These are phyloP conservation scores for Bombylius major DNA, from an alignment of 2,888 invertebrate species.

Conservation along the genomic window DNA sequence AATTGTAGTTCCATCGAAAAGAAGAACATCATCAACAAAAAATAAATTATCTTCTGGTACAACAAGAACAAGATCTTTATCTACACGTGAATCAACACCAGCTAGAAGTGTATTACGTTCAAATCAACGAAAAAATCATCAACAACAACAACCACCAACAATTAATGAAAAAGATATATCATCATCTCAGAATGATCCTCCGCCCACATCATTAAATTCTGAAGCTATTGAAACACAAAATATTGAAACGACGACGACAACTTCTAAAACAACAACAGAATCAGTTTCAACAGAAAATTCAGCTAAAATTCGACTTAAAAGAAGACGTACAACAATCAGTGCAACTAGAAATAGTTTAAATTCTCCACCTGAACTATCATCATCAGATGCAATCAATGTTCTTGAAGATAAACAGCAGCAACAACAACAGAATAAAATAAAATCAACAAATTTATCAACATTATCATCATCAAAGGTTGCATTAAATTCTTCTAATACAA, in stretches of 20 bases:
- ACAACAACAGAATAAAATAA: no score
- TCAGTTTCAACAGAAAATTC: no score
- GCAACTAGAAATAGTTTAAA: background rate
- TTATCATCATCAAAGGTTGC: constrained; percentile 17
- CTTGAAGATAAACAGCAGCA: no score
- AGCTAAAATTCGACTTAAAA: background rate
- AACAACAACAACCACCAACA: no score
- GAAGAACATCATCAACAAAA: background rate
- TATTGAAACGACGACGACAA: background rate
- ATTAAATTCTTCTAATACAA: background rate
- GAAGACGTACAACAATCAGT: background rate
- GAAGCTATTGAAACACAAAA: background rate
- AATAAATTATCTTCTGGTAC: no score
- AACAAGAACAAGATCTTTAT: background rate
- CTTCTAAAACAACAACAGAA: background rate
- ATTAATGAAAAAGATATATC: no score
- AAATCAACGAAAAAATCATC: background rate
- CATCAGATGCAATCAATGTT: no score
- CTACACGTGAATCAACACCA: background rate
- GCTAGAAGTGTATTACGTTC: background rate
- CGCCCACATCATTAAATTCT: background rate
- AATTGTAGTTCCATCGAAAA: background rate
- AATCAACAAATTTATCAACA: background rate
- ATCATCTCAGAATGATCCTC: no score
- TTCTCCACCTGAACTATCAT: background rate